Conservation (phyloP, 1,140 invertebrate species). For the Pogonognathellus flavescens region DNA sequence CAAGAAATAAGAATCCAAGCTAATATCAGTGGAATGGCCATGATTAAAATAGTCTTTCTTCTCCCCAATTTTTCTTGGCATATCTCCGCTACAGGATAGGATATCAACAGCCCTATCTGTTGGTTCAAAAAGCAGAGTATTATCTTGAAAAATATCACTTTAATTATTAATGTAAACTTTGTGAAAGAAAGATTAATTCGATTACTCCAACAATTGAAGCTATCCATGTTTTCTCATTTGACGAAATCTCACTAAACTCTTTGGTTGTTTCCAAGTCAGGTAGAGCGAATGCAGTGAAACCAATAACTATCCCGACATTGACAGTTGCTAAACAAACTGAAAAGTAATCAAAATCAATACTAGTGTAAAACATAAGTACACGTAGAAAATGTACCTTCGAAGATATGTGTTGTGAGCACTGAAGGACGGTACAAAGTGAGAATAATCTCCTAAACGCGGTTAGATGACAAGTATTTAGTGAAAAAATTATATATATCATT, state of each 20-base stretch:
- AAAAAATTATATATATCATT: too few species aligned
- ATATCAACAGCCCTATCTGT: constrained; percentile 6
- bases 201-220: constrained; percentile 77
- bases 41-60: constrained; percentile 82
- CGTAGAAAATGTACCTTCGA: too few species aligned
- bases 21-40: constrained; percentile 83
- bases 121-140: too few species aligned
- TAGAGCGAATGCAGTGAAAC: constrained; percentile 83
- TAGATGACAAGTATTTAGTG: too few species aligned
- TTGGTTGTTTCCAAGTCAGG: constrained; percentile 74
- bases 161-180: too few species aligned
- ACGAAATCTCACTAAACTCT: constrained; percentile 72
- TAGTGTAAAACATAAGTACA: not conserved
- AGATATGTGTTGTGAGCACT: too few species aligned
- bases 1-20: constrained; percentile 83
- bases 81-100: constrained; percentile 16
- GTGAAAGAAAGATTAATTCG: too few species aligned
- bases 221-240: constrained; percentile 78
- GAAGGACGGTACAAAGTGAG: too few species aligned
- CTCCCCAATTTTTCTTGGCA: constrained; percentile 81
- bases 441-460: too few species aligned
- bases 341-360: not conserved
- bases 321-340: constrained; percentile 68
- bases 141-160: too few species aligned
- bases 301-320: constrained; percentile 78